A percentile compares a stretch with the other conserved stretches of the same genome.
Evolutionary conservation across 2,113 vertebrate species (phyloP).

Genomic region (Tachysurus fulvidraco): DNA sequence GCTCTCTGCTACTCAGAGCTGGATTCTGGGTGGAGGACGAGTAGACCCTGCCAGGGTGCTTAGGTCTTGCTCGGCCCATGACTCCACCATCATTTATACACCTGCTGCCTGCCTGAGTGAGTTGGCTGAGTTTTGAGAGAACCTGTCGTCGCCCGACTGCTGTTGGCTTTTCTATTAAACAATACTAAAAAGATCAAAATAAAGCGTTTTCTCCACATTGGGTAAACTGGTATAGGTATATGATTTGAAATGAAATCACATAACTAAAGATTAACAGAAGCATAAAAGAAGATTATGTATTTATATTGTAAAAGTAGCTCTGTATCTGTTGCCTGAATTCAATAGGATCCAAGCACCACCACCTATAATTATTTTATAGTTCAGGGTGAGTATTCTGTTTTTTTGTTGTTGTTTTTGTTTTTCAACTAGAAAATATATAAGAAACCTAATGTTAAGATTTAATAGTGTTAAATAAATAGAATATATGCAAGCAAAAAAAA

Average conservation of each 20-base stretch:
- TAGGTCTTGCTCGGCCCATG: constrained; percentile 8
- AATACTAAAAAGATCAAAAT: neutral
- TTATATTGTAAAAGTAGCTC: neutral
- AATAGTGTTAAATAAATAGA: neutral
- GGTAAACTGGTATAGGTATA: neutral
- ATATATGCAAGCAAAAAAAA: neutral
- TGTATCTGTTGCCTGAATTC: neutral
- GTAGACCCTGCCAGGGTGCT: constrained; percentile 8
- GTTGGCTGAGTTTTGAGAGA: constrained; percentile 11
- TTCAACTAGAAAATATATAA: neutral
- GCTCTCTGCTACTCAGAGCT: constrained; percentile 64
- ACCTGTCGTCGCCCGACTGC: neutral
- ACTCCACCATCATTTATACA: constrained; percentile 34
- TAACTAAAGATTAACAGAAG: neutral
- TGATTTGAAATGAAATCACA: neutral
- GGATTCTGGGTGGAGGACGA: constrained; percentile 13
- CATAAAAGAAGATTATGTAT: neutral
- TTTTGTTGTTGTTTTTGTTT: neutral
- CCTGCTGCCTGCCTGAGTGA: constrained; percentile 9
- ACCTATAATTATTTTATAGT: neutral
- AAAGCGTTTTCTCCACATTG: neutral
- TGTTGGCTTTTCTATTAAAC: neutral
- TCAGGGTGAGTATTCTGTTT: neutral
- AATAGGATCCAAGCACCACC: neutral
- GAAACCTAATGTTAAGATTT: neutral